These are phyloP conservation scores for Trachurus trachurus DNA, from an alignment of 2,797 vertebrate genomes.

Conservation along the genomic window DNA sequence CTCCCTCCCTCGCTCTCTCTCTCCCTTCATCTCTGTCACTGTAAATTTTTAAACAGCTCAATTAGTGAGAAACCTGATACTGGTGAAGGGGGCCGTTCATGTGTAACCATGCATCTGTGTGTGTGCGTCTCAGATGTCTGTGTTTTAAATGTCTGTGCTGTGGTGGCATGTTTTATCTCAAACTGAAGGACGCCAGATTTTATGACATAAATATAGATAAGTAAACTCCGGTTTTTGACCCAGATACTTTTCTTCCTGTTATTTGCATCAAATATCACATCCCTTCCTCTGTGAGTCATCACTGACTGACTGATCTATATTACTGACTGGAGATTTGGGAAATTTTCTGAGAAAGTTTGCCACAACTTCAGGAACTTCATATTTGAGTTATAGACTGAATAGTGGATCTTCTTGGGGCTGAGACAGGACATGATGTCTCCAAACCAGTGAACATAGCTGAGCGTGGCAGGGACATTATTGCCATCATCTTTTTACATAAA, in stretches of 20 bases:
- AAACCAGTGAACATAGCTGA: no score
- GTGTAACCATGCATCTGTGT: constrained; percentile 21
- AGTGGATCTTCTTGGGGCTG: no score
- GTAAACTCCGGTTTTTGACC: neutral
- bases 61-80: constrained; percentile 78
- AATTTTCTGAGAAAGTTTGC: no score
- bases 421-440: no score
- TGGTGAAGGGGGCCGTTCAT: constrained; percentile 42
- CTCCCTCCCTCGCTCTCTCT: neutral
- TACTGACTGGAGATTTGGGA: no score
- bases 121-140: constrained; percentile 1
- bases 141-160: neutral
- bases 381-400: no score
- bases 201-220: neutral
- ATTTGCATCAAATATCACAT: neutral
- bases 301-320: no score
- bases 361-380: no score
- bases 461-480: no score
- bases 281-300: neutral
- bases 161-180: neutral
- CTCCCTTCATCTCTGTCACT: constrained; percentile 26
- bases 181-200: neutral
- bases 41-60: constrained; percentile 80
- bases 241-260: neutral
- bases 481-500: no score